Evolutionary conservation across 2,797 vertebrate species (phyloP).

Genomic region (Eospalax fontanierii): DNA sequence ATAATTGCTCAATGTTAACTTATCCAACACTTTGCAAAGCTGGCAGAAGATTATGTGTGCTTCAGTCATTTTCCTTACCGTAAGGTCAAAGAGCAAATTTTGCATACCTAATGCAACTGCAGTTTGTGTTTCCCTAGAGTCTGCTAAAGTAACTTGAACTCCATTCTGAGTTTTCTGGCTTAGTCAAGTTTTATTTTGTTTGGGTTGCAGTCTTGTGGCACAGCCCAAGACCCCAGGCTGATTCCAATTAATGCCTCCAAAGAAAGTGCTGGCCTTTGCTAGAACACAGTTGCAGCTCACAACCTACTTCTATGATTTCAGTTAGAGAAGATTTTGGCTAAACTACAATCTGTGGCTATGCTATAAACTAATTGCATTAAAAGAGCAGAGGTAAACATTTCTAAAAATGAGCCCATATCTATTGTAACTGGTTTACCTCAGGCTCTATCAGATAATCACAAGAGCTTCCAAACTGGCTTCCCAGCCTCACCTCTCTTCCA

Average conservation of each 20-base stretch:
- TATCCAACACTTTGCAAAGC: conserved; percentile 67
- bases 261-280: conserved; percentile 45
- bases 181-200: conserved; percentile 82
- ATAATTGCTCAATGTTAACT: conserved; percentile 68
- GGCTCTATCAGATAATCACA: not conserved
- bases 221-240: conserved; percentile 61
- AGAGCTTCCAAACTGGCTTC: not conserved
- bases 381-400: conserved; percentile 54
- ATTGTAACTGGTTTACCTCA: not conserved
- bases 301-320: conserved; percentile 71
- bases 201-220: conserved; percentile 73
- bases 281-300: conserved; percentile 39
- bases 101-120: conserved; percentile 69
- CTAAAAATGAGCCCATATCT: conserved; percentile 22
- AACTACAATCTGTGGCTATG: not conserved
- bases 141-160: conserved; percentile 79
- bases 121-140: conserved; percentile 73
- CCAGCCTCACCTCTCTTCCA: not conserved
- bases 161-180: conserved; percentile 67
- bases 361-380: conserved; percentile 29
- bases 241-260: conserved; percentile 73
- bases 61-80: conserved; percentile 62
- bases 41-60: conserved; percentile 45
- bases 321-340: conserved; percentile 36
- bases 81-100: conserved; percentile 79